Evolutionary conservation across 2,797 vertebrate genomes (phyloP), one percentile per base, ranked within the genome.

Genomic region (Petrocephalus schoutedeni): DNA sequence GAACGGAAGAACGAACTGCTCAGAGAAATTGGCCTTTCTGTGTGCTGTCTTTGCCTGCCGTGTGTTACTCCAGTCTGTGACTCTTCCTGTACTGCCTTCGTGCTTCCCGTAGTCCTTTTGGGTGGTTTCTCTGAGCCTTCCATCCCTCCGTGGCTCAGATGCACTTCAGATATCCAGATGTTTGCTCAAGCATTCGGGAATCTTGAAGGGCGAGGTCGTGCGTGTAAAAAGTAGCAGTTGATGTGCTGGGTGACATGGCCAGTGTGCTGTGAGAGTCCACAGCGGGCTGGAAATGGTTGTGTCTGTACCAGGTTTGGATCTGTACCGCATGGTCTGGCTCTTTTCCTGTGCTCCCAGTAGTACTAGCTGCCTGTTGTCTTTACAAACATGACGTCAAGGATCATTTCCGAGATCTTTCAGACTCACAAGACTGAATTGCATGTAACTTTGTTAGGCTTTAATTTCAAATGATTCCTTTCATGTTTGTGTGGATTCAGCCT

Each of bases 401-500:
- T 57, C 83, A 85, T 54, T 54, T 21, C 32, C 51, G 23, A 85
- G 83, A 45, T 51, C 36, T 49, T 49, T 12, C 16, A 87, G 41
- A 61, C 53, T 54, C 28, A 80, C 41, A 41, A 21, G 16, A 58
- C 41, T 16, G n/a, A 77, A 19, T 19, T 49, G 56, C 54, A 49
- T 82, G 9, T 87, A 87, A 9, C 53, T 58, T n/a, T 41, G 41
- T 54, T 82, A 87, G 4, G 36, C 16, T 54, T 67, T 54, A n/a
- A 32, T 51, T 36, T n/a, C 36, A 58, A 86, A 41, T 61, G 54
- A 64, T n/a, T 88, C 21, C 58, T 53, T 84, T 54, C 23, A 71
- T 87, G 74, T 88, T 67, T 67, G 58, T 84, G 36, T 41, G 71
- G 59, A 82, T 51, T 83, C 36, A 28, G 57, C 9, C 54, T 87